Percentiles rank a stretch among this genome's conserved stretches.
These are phyloP conservation scores for Zapornia atra DNA, from an alignment of 2,113 vertebrate species.

Conservation along the genomic window DNA sequence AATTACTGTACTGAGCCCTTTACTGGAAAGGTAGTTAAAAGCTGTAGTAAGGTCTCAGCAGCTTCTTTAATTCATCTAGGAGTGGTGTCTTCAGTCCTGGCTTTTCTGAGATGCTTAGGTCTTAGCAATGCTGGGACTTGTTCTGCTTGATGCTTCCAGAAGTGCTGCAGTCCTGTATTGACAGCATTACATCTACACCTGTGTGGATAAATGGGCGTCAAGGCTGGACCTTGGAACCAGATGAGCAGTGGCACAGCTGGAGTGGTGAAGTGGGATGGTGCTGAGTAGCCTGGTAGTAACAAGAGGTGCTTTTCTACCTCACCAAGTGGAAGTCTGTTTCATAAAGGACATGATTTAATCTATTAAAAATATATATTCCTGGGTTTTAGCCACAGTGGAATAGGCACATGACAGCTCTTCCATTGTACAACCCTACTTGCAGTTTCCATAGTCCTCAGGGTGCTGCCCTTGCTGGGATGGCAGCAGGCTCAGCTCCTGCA, in stretches of 20 bases:
- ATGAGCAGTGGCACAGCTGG: background rate
- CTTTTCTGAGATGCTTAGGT: background rate
- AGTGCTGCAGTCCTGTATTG: background rate
- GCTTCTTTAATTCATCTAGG: background rate
- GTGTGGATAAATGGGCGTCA: rapidly evolving
- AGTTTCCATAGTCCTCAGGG: rapidly evolving
- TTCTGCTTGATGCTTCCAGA: background rate
- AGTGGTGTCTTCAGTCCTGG: background rate
- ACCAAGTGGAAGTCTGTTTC: background rate
- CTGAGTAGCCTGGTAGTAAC: background rate
- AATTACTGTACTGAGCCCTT: conserved; percentile 32
- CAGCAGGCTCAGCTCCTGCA: background rate
- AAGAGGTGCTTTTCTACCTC: background rate
- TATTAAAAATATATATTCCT: background rate
- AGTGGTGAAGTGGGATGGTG: rapidly evolving
- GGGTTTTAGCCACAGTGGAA: background rate
- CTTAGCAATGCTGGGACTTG: background rate
- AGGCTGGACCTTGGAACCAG: rapidly evolving
- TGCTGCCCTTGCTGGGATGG: background rate
- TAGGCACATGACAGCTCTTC: background rate
- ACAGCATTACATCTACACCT: too few species aligned
- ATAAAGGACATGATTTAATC: rapidly evolving
- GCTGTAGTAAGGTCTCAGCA: background rate
- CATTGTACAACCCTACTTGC: background rate
- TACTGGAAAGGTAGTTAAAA: conserved; percentile 27